These are phyloP conservation scores for Eugnorisma glareosa DNA, from an alignment of 2,888 invertebrate genomes.

Conservation along the genomic window DNA sequence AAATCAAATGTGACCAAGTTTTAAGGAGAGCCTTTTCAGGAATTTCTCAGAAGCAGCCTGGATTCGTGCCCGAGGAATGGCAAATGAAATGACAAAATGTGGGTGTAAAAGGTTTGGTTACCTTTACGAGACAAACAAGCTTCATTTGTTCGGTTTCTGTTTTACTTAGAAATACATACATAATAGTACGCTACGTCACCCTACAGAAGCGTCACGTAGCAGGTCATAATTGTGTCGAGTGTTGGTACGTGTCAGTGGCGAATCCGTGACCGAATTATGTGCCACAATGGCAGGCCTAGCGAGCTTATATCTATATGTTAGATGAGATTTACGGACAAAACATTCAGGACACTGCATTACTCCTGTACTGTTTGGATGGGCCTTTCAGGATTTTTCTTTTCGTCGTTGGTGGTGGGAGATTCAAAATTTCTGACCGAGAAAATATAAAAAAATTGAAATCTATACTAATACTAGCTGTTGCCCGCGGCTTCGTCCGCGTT, in stretches of 20 bases:
- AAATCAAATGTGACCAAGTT: background rate
- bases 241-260: conserved; percentile 58
- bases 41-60: background rate
- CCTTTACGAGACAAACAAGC: background rate
- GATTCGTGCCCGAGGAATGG: background rate
- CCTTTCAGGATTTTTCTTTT: background rate
- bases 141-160: conserved; percentile 2
- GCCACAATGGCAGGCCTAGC: conserved; percentile 42
- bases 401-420: background rate
- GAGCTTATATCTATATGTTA: conserved; percentile 29
- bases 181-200: background rate
- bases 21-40: background rate
- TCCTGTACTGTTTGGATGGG: background rate
- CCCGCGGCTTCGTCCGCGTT: too few relatives aligned
- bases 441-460: background rate
- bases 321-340: conserved; percentile 32
- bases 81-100: background rate
- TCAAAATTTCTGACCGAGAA: background rate
- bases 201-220: conserved; percentile 61
- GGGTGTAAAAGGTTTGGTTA: background rate
- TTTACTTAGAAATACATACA: conserved; percentile 9
- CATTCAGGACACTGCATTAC: conserved; percentile 5
- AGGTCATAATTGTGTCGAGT: conserved; percentile 70
- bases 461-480: too few relatives aligned
- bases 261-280: conserved; percentile 69